A percentile compares a stretch with the other conserved stretches of the same genome.
Evolutionary conservation across 92 coral and sea anemone species (phyloP).

Genomic region (Pocillopora meandrina): DNA sequence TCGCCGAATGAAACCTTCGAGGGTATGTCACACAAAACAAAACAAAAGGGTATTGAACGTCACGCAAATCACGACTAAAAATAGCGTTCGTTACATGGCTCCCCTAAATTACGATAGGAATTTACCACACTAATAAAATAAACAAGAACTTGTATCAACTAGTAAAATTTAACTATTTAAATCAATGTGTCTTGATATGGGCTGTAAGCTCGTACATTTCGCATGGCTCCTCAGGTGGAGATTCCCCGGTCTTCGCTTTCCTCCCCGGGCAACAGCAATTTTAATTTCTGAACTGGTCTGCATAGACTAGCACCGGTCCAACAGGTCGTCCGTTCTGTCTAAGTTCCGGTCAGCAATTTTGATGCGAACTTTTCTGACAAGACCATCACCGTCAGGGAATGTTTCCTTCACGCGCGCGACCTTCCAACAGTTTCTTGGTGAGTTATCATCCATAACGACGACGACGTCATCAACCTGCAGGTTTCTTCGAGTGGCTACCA

Average conservation of each 20-base stretch:
- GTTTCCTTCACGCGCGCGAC: constrained; percentile 20
- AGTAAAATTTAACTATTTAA: too few species aligned
- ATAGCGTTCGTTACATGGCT: too few species aligned
- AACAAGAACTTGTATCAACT: too few species aligned
- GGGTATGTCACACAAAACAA: too few species aligned
- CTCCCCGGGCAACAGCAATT: constrained; percentile 8
- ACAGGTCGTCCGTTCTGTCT: constrained; percentile 23
- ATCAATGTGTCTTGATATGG: too few species aligned
- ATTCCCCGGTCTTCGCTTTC: neutral
- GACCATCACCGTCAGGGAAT: constrained; percentile 23
- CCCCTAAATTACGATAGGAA: too few species aligned
- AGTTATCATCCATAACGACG: constrained; percentile 29
- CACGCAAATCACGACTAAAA: too few species aligned
- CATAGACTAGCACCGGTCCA: constrained; percentile 18
- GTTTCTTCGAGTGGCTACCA: constrained; percentile 30
- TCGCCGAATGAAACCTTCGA: too few species aligned
- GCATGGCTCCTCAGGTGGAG: too few species aligned
- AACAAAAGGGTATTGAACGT: too few species aligned
- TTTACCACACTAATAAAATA: too few species aligned
- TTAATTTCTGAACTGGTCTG: constrained; percentile 38
- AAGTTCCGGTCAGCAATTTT: constrained; percentile 23
- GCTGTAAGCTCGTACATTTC: too few species aligned
- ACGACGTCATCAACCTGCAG: constrained; percentile 45
- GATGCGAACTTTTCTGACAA: constrained; percentile 34
- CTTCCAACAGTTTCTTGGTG: constrained; percentile 26